Evolutionary conservation across 1,140 invertebrate species (phyloP).

Genomic region (Pseudomyrmex flavicornis): DNA sequence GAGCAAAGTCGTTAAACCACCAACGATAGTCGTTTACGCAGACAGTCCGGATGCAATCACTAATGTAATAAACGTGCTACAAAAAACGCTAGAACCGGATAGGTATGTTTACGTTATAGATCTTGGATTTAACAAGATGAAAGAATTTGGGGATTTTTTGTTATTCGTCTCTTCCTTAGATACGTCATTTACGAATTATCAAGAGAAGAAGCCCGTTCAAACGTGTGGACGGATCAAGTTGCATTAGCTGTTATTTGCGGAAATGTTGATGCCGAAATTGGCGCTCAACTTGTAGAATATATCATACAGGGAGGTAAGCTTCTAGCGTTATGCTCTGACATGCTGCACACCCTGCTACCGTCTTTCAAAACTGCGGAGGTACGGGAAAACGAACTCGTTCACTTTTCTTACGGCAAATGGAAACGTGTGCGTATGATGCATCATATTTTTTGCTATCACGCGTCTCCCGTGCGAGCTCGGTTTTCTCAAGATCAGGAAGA

Average conservation of each 20-base stretch:
- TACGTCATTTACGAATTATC: constrained; percentile 92
- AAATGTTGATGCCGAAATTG: constrained; percentile 88
- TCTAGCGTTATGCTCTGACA: constrained; percentile 93
- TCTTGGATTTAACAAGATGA: background rate
- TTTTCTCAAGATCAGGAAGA: constrained; percentile 90
- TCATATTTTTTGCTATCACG: constrained; percentile 94
- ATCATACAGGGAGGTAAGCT: constrained; percentile 90
- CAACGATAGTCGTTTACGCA: constrained; percentile 93
- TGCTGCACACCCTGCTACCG: constrained; percentile 91
- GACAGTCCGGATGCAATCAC: constrained; percentile 90
- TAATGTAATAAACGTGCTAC: constrained; percentile 89
- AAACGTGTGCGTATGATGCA: constrained; percentile 93
- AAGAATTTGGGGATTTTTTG: background rate
- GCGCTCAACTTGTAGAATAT: constrained; percentile 89
- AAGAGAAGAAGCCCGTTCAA: constrained; percentile 86
- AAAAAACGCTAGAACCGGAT: constrained; percentile 89
- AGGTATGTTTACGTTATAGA: constrained; percentile 85
- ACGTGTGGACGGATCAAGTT: constrained; percentile 90
- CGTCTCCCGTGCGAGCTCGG: constrained; percentile 91
- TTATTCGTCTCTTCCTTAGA: constrained; percentile 82
- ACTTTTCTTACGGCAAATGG: constrained; percentile 93
- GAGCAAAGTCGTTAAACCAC: constrained; percentile 86
- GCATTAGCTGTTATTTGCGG: constrained; percentile 92
- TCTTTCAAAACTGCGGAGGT: constrained; percentile 93
- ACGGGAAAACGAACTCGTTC: constrained; percentile 92